Base-by-base conservation (phyloP, 1,140 invertebrate genomes). In the Andrena cerasifolii region DNA sequence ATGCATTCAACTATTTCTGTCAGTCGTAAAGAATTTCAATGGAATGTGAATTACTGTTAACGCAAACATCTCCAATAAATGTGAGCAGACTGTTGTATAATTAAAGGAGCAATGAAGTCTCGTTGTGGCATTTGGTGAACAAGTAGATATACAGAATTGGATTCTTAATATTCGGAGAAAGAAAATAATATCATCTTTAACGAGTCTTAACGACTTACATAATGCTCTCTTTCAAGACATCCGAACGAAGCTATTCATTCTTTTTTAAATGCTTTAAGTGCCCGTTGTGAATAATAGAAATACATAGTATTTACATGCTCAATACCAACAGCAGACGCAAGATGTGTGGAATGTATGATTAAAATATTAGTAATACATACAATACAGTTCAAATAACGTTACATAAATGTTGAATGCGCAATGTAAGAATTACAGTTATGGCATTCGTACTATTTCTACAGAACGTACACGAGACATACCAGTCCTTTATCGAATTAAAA, bases 401-500 rank as follows among this genome's bases (percentile, higher is more conserved):
- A 21, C 7, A 21, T n/a, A 31, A 73, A 18, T 51, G 36, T 33
- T 53, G 62, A 45, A 75, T 75, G 31, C 2, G 28, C 16, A 45
- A 33, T 76, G 21, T 18, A 58, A 70, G 16, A 56, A 59, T 71
- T 49, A 40, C 16, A 56, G 67, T 79, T n/a, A 33, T 51, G 33
- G 36, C 33, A 54, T 71, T 62, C 26, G 28, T 45, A 61, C 45
- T 67, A 58, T 72, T 66, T 45, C 72, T 51, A 72, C 59, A 36
- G 53, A 74, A 75, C 53, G 51, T 73, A 54, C 21, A 49, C 72
- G 68, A 71, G 51, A 78, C 71, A 58, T 65, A 54, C 53, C 58
- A 58, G 54, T 74, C 71, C 16, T 66, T 77, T 51, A 72, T 68
- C 12, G 59, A 75, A 84, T 80, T 80, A 80, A 84, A 84, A 77